A percentile compares a stretch with the other conserved stretches of the same genome.
These are phyloP conservation scores for Siphamia tubifer DNA, from an alignment of 2,113 vertebrate species.

Conservation along the genomic window DNA sequence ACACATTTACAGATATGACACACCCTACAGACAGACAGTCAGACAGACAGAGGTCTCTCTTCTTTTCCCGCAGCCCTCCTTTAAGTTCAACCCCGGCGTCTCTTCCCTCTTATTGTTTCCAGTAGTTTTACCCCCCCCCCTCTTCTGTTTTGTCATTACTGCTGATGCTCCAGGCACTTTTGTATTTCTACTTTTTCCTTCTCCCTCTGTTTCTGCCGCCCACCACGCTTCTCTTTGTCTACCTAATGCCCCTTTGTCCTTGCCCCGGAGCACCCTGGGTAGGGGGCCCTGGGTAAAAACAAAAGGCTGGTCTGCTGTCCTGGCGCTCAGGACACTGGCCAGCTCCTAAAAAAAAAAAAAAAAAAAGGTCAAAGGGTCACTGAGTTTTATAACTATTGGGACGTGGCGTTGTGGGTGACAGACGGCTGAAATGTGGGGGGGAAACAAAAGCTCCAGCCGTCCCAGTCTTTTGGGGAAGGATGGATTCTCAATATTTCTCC, in stretches of 20 bases:
- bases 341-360: conserved; percentile 31
- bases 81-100: background rate
- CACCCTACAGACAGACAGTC: too few species aligned
- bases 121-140: conserved; percentile 40
- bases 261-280: conserved; percentile 62
- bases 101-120: conserved; percentile 22
- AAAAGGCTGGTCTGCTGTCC: conserved; percentile 58
- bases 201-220: conserved; percentile 40
- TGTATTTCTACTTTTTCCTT: conserved; percentile 40
- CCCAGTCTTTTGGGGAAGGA: background rate
- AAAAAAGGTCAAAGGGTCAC: conserved; percentile 61
- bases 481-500: conserved; percentile 22
- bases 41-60: too few species aligned
- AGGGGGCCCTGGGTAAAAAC: conserved; percentile 44
- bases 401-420: conserved; percentile 17
- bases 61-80: background rate
- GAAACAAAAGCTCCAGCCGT: conserved; percentile 15
- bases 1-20: background rate
- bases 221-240: conserved; percentile 71
- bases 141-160: conserved; percentile 58
- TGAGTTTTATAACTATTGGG: conserved; percentile 33
- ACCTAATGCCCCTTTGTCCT: conserved; percentile 67
- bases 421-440: background rate
- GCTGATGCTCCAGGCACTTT: conserved; percentile 59
- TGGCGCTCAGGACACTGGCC: conserved; percentile 19